Evolutionary conservation across 2,797 vertebrate species (phyloP).

Genomic region (Mallotus villosus): DNA sequence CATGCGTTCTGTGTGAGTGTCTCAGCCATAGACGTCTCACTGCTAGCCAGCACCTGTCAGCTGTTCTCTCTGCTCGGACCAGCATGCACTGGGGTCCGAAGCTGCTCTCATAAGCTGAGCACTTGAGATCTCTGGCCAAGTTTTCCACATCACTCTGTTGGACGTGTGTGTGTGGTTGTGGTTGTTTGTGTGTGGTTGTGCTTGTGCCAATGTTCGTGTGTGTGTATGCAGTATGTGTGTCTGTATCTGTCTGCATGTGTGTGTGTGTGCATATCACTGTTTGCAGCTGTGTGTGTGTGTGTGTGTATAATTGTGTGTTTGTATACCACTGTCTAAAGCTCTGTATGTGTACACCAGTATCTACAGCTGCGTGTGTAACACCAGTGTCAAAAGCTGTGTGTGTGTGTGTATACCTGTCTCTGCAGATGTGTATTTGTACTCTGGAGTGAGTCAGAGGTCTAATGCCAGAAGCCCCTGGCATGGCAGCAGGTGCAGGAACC

Average conservation of each 20-base stretch:
- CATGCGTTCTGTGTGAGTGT: conserved; percentile 43
- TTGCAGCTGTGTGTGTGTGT: background rate
- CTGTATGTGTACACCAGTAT: background rate
- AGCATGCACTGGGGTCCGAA: too few species aligned
- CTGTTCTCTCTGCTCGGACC: conserved; percentile 9
- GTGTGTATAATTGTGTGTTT: background rate
- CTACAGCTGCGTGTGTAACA: background rate
- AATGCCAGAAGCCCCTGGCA: background rate
- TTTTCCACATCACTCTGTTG: background rate
- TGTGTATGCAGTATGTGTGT: too few species aligned
- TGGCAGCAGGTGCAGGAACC: background rate
- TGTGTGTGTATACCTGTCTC: background rate
- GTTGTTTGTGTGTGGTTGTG: background rate
- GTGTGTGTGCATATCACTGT: background rate
- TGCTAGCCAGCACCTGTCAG: conserved; percentile 34
- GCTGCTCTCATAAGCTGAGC: background rate
- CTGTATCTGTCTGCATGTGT: background rate
- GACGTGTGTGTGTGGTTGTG: conserved; percentile 3
- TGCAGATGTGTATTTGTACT: background rate
- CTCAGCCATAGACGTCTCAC: conserved; percentile 17
- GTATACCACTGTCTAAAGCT: conserved; percentile 1
- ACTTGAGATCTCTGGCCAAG: background rate
- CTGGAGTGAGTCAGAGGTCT: background rate
- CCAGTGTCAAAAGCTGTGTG: background rate
- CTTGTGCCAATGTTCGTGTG: background rate